These are phyloP conservation scores for Lasioglossum malachurum DNA, from an alignment of 2,888 invertebrate species.

Conservation along the genomic window DNA sequence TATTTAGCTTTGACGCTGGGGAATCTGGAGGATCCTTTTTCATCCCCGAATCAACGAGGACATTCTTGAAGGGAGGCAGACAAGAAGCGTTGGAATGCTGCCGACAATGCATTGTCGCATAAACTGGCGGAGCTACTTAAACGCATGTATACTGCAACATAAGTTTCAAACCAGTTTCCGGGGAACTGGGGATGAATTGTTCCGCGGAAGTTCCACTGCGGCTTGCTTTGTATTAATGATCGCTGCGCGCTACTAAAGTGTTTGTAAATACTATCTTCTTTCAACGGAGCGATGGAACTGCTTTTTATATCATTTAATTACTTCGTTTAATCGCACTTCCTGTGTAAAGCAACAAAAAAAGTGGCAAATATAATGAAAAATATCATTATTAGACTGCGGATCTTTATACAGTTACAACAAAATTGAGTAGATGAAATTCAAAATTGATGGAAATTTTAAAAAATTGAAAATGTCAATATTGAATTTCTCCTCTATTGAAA, in stretches of 20 bases:
- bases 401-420: no score
- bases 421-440: no score
- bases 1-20: constrained; percentile 27
- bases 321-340: background rate
- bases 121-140: constrained; percentile 34
- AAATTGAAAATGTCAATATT: no score
- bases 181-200: background rate
- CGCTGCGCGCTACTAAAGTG: background rate
- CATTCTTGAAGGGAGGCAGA: constrained; percentile 28
- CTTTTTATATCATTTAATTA: background rate
- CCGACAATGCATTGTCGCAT: constrained; percentile 38
- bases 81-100: constrained; percentile 40
- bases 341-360: background rate
- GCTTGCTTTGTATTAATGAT: constrained; percentile 4
- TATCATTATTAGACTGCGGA: background rate
- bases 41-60: constrained; percentile 46
- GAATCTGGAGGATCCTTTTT: constrained; percentile 45
- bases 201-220: background rate
- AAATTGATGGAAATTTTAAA: no score
- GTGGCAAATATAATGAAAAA: background rate
- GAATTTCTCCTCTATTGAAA: no score
- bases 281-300: background rate
- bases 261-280: background rate
- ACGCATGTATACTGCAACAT: constrained; percentile 5
- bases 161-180: constrained; percentile 3